These are phyloP conservation scores for Anas platyrhynchos DNA, from an alignment of 2,113 vertebrate genomes.

Conservation along the genomic window DNA sequence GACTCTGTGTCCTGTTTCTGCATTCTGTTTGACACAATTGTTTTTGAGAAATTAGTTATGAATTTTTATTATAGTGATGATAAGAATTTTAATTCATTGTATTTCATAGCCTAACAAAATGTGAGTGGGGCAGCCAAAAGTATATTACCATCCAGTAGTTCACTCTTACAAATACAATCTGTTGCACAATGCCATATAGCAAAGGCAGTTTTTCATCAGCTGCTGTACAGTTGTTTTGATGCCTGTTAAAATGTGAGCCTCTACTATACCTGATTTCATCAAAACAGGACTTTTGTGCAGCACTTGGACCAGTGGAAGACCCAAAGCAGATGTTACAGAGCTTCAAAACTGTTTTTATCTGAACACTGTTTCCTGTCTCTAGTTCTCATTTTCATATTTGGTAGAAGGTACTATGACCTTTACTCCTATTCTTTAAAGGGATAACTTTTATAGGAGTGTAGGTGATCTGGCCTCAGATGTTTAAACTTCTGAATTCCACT, in stretches of 20 bases:
- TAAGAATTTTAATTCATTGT: background rate
- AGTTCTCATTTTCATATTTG: constrained; percentile 74
- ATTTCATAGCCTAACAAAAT: background rate
- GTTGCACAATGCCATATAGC: background rate
- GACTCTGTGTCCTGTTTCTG: background rate
- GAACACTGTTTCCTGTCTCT: constrained; percentile 74
- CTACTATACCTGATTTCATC: constrained; percentile 2
- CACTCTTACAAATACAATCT: background rate
- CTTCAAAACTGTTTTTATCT: background rate
- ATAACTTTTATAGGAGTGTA: constrained; percentile 72
- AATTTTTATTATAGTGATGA: background rate
- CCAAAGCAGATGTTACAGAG: constrained; percentile 49
- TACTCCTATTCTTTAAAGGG: constrained; percentile 67
- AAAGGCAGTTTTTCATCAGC: constrained; percentile 18
- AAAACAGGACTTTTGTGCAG: constrained; percentile 46
- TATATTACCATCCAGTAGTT: background rate
- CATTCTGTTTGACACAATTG: background rate
- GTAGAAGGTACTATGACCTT: constrained; percentile 71
- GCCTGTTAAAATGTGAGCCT: background rate
- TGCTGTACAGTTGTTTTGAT: constrained; percentile 2
- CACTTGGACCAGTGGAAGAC: constrained; percentile 51
- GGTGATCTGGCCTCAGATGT: constrained; percentile 61
- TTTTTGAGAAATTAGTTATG: background rate
- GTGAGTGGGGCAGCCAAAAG: background rate
- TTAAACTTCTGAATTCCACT: constrained; percentile 63